Evolutionary conservation across 2,113 vertebrate species (phyloP).

Genomic region (Drymodes brunneopygia): DNA sequence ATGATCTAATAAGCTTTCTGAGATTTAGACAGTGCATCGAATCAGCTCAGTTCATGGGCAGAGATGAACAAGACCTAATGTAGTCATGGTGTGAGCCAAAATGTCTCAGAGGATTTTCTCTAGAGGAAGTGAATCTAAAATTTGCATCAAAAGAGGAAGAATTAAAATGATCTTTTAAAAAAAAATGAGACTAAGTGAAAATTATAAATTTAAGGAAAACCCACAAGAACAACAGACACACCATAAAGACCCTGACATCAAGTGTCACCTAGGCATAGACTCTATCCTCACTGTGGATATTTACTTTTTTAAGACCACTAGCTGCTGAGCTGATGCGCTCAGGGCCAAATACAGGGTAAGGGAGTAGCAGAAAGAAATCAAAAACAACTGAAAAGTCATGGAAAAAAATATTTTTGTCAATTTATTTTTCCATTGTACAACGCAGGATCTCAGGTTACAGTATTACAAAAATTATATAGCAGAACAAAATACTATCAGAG

Average conservation of each 20-base stretch:
- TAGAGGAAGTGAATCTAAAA: neutral
- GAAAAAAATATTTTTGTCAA: neutral
- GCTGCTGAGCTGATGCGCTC: neutral
- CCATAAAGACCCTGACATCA: neutral
- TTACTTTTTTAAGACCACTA: neutral
- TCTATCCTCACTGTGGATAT: neutral
- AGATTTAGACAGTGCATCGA: neutral
- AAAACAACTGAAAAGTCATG: neutral
- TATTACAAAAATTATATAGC: neutral
- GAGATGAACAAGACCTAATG: neutral
- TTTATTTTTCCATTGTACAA: neutral
- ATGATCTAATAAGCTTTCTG: neutral
- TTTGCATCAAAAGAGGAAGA: neutral
- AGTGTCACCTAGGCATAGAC: neutral
- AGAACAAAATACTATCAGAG: neutral
- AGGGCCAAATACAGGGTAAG: neutral
- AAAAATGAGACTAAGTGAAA: neutral
- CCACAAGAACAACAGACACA: neutral
- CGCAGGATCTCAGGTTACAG: neutral
- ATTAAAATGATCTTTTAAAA: neutral
- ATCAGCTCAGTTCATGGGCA: neutral
- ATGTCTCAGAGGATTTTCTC: neutral
- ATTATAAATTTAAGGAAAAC: neutral
- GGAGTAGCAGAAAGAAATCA: neutral
- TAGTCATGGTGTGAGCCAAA: neutral